These are phyloP conservation scores for Typhlomys cinereus DNA, from an alignment of 2,113 vertebrate species.

Conservation along the genomic window DNA sequence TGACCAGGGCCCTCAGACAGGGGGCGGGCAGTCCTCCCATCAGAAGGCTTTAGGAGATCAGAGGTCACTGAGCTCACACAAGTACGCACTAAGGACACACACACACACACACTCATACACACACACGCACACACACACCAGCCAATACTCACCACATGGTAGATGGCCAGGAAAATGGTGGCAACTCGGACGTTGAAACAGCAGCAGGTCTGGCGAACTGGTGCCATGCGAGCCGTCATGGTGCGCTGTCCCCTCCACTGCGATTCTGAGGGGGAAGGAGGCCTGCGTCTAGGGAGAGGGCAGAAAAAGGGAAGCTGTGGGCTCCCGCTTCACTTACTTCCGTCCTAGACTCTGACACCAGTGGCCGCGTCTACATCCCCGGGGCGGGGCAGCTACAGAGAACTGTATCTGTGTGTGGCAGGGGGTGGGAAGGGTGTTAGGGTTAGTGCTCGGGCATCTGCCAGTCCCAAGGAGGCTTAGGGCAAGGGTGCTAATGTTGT, in stretches of 20 bases:
- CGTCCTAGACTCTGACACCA: slow-evolving; percentile 79
- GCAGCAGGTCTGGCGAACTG: slow-evolving; percentile 78
- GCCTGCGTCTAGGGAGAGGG: neutral
- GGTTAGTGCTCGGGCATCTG: neutral
- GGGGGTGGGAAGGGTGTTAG: neutral
- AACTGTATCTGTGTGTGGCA: too few species aligned
- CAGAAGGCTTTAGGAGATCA: neutral
- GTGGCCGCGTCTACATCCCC: slow-evolving; percentile 3
- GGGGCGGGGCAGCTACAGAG: slow-evolving; percentile 49
- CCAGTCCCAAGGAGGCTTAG: neutral
- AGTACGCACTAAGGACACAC: too few species aligned
- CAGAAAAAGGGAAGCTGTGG: slow-evolving; percentile 60
- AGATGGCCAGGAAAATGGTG: slow-evolving; percentile 80
- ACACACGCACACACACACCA: neutral
- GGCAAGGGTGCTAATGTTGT: accelerated
- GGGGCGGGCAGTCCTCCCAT: neutral
- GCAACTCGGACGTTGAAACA: slow-evolving; percentile 81
- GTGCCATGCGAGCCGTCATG: slow-evolving; percentile 47
- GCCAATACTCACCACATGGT: slow-evolving; percentile 84
- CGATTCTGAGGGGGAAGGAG: slow-evolving; percentile 33
- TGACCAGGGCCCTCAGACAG: neutral
- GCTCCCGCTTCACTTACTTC: slow-evolving; percentile 81
- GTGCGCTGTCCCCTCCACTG: neutral
- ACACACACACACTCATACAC: neutral
- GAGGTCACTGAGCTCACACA: neutral